Evolutionary conservation across 2,888 invertebrate species (phyloP), one percentile per base, ranked within the genome.

Genomic region (Zaprionus obscuricornis): DNA sequence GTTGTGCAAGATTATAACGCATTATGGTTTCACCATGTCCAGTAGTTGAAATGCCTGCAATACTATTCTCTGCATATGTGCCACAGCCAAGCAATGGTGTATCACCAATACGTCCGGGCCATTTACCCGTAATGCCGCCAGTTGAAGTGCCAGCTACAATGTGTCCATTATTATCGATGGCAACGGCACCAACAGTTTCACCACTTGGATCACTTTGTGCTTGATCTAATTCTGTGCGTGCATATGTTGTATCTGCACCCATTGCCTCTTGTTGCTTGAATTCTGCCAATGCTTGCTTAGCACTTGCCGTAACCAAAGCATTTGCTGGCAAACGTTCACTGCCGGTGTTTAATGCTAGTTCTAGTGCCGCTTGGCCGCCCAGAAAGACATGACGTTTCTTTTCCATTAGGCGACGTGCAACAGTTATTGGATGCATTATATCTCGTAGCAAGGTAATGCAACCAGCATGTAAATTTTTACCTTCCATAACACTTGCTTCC

Each of bases 401-500:
- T 34, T 95, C 95, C 92, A 96, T 94, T 1, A 97, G 94, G 68
- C 92, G 91, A 31, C 94, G 92, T 1, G 96, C 96, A 67, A 96
- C 92, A 31, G 93, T 92, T 60, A 97, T 94, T 0, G 96, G 96
- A 89, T 97, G 93, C 50, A 91, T 90, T 43, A 97, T 94, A 73
- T 96, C 94, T 75, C 93, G 93, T 0, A 96, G 91, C 22, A 95
- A 91, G 0, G 95, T 95, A 0, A 96, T 94, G 20, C 94, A 95
- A 2, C 96, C 96, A 29, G 93, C 92, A 66, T 91, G 91, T 33
- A 96, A 90, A 45, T 92, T 91, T 1, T 91, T 89, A 0, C 96
- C 97, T 71, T 94, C 92, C 95, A 96, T 96, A 16, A 97, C 93
- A 63, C 95, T 94, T 0, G 96, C 96, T 90, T 96, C 96, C 94